phyloP scores from a whole-genome alignment of 2,797 vertebrate genomes.

The Antrozous pallidus region DNA sequence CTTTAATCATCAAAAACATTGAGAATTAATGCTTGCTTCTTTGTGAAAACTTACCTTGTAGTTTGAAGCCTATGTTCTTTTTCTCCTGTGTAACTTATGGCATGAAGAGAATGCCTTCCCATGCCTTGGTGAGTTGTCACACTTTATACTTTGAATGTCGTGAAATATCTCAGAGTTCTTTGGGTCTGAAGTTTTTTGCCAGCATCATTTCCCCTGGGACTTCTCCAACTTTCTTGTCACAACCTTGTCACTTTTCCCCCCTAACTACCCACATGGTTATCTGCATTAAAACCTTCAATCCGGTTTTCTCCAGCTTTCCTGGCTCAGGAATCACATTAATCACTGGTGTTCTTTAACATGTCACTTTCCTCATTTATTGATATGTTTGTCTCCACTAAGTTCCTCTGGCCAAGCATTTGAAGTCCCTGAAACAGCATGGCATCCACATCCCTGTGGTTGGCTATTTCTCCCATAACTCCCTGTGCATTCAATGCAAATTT shows the following conservation, averaged over 20 bases:
- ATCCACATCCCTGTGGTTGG: fast-evolving
- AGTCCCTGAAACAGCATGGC: fast-evolving
- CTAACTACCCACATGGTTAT: no score
- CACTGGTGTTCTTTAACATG: no score
- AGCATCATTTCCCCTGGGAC: not conserved
- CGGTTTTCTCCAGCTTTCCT: no score
- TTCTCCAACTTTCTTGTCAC: not conserved
- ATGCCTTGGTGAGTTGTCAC: fast-evolving
- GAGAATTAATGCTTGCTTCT: not conserved
- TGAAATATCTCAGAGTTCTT: not conserved
- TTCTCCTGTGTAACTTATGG: not conserved
- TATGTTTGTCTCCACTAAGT: fast-evolving
- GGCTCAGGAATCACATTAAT: no score
- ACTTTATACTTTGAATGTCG: fast-evolving
- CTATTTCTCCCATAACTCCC: not conserved
- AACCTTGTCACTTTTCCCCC: no score
- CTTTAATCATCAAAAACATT: not conserved
- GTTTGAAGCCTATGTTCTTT: not conserved
- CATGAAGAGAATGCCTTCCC: not conserved
- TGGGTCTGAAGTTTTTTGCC: not conserved
- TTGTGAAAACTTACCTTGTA: not conserved
- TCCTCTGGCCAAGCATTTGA: not conserved
- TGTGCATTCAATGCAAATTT: fast-evolving
- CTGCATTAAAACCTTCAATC: no score
- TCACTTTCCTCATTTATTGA: not conserved